A percentile compares a stretch with the other conserved stretches of the same genome.
Conservation (phyloP, 2,797 vertebrate genomes). For the Xenentodon cancila region DNA sequence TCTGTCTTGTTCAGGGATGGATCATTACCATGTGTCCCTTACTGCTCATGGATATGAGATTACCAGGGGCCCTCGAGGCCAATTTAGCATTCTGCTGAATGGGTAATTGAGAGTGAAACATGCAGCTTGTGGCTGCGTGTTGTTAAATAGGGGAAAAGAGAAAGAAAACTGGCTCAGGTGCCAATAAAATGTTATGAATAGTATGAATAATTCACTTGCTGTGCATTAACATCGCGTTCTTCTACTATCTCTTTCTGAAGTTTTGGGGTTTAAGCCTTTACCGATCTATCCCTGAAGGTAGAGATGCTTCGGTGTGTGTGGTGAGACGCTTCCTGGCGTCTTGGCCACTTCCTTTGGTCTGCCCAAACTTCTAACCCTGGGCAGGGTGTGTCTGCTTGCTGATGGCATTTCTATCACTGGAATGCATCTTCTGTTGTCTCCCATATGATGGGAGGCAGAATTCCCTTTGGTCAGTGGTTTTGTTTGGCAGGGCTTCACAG, state of each 20-base stretch:
- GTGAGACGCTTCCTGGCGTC: constrained; percentile 26
- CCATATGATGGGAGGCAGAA: background rate
- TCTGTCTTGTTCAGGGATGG: constrained; percentile 43
- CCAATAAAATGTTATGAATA: too few relatives aligned
- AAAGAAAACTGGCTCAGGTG: constrained; percentile 3
- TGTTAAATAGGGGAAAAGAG: constrained; percentile 11
- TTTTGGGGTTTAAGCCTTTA: background rate
- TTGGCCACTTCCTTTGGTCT: too few relatives aligned
- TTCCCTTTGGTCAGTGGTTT: background rate
- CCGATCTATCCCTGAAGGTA: background rate
- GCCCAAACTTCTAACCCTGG: constrained; percentile 28
- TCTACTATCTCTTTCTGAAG: background rate
- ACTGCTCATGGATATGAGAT: constrained; percentile 49
- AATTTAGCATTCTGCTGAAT: constrained; percentile 30
- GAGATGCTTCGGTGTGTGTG: constrained; percentile 34
- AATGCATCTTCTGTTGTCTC: constrained; percentile 5
- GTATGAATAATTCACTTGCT: background rate
- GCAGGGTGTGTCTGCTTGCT: constrained; percentile 60
- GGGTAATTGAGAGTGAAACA: constrained; percentile 23
- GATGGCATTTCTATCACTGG: constrained; percentile 23
- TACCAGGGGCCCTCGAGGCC: constrained; percentile 20
- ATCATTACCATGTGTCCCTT: constrained; percentile 42
- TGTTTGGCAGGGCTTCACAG: too few relatives aligned
- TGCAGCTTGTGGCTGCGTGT: constrained; percentile 11
- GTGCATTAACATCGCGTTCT: background rate